Evolutionary conservation across 2,888 invertebrate species (phyloP), one percentile per base, ranked within the genome.

Genomic region (Rhamnusium bicolor): DNA sequence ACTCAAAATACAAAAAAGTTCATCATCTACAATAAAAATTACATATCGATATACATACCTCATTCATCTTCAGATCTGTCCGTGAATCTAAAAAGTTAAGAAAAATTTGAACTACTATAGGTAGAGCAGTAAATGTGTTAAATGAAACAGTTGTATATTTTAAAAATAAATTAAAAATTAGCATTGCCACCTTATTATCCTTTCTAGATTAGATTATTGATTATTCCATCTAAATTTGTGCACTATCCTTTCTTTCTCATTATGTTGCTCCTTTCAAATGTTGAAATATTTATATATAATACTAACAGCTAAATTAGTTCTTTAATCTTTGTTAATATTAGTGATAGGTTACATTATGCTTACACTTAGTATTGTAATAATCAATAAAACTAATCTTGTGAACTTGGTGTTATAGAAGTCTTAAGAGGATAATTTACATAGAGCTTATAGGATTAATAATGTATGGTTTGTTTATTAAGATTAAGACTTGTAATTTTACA

Each of bases 351-450:
- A 19, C 40, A 32, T 19, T 61, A 47, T 24, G 56, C 56, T 63
- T 40, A 65, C 40, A 16, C 21, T 54, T 65, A 56, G 62, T 49
- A 68, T 73, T 74, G 76, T 74, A 81, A 82, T 82, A 85, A 86
- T 86, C 86, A 86, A 86, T 86, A 85, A 86, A 78, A 74, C 85
- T 91, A 86, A 91, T 91, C 69, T 90, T 90, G 29, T 65, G 19
- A 32, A 29, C n/a, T 51, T 63, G 63, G 18, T 65, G 65, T 65
- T 53, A 24, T 40, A 29, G 65, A 54, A 65, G 53, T 27, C 65
- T 65, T 14, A 53, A 65, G n/a, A 65, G 65, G 21, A 32, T 29
- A 29, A n/a, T 18, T 18, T 5, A 27, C 3, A 24, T 24, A n/a
- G n/a, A n/a, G n/a, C n/a, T n/a, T n/a, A n/a, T n/a, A n/a, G n/a